Evolutionary conservation across 2,797 vertebrate genomes (phyloP).

Genomic region (Spheniscus humboldti): DNA sequence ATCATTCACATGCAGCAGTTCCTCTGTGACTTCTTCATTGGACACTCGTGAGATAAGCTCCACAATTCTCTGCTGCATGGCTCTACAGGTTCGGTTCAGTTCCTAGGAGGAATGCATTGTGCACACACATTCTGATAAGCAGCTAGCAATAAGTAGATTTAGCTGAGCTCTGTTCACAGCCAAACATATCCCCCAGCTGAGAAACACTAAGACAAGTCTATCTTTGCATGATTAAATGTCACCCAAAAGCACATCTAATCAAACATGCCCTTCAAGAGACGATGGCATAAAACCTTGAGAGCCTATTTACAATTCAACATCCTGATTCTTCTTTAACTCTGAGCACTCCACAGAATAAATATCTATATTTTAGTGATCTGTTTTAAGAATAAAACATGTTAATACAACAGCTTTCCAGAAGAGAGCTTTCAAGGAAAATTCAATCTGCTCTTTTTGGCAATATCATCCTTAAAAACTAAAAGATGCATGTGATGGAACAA

Average conservation of each 20-base stretch:
- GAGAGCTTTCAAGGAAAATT: constrained; percentile 15
- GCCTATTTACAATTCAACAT: constrained; percentile 47
- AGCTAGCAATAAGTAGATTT: constrained; percentile 19
- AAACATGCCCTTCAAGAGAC: constrained; percentile 40
- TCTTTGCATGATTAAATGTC: constrained; percentile 64
- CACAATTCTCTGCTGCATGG: constrained; percentile 95
- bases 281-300: constrained; percentile 44
- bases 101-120: constrained; percentile 78
- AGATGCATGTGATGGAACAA: neutral
- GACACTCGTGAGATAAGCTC: constrained; percentile 95
- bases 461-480: neutral
- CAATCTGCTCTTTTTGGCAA: constrained; percentile 10
- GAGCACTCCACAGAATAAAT: constrained; percentile 47
- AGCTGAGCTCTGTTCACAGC: constrained; percentile 30
- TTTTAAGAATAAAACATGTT: constrained; percentile 20
- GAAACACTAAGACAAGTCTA: constrained; percentile 49
- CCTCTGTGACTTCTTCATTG: constrained; percentile 94
- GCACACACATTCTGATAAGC: constrained; percentile 20
- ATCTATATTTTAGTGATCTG: constrained; percentile 24
- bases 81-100: constrained; percentile 92
- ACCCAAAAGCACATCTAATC: constrained; percentile 64
- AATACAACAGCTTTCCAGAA: constrained; percentile 19
- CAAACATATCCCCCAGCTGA: constrained; percentile 52
- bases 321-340: constrained; percentile 38
- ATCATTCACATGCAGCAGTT: constrained; percentile 94